These are phyloP conservation scores for Luscinia luscinia DNA, from an alignment of 2,797 vertebrate species.

Conservation along the genomic window DNA sequence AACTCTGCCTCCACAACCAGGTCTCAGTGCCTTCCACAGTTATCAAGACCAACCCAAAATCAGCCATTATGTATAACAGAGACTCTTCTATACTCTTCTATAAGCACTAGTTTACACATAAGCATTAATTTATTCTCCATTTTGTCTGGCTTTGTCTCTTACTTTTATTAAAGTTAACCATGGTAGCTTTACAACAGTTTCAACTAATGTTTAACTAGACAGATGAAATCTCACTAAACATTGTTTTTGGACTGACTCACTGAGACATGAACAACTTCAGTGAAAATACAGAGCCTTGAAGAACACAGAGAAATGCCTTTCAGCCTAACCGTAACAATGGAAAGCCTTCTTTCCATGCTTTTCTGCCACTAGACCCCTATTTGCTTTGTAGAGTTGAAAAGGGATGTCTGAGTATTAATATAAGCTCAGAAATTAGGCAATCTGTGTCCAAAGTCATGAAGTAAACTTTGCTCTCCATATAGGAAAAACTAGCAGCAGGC, in stretches of 20 bases:
- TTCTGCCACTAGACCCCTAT: neutral
- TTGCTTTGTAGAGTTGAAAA: neutral
- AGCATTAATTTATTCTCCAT: neutral
- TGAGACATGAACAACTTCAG: conserved; percentile 4
- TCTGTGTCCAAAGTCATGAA: neutral
- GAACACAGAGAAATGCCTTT: neutral
- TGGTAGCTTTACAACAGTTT: conserved; percentile 3
- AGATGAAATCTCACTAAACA: conserved; percentile 48
- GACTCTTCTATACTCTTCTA: neutral
- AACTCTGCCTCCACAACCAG: neutral
- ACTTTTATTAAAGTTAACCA: conserved; percentile 7
- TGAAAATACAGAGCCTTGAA: conserved; percentile 1
- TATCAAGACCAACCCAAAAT: neutral
- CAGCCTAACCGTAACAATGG: neutral
- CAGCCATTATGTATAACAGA: neutral
- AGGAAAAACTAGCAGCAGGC: neutral
- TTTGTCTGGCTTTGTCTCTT: neutral
- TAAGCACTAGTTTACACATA: neutral
- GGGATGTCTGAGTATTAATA: neutral
- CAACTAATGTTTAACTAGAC: conserved; percentile 36
- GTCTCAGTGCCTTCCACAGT: neutral
- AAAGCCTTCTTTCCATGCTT: neutral
- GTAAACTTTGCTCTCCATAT: neutral
- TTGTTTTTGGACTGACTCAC: neutral
- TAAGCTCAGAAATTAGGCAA: conserved; percentile 1